phyloP scores from a whole-genome alignment of 2,113 vertebrate species.

The Melanotaenia duboulayi region DNA sequence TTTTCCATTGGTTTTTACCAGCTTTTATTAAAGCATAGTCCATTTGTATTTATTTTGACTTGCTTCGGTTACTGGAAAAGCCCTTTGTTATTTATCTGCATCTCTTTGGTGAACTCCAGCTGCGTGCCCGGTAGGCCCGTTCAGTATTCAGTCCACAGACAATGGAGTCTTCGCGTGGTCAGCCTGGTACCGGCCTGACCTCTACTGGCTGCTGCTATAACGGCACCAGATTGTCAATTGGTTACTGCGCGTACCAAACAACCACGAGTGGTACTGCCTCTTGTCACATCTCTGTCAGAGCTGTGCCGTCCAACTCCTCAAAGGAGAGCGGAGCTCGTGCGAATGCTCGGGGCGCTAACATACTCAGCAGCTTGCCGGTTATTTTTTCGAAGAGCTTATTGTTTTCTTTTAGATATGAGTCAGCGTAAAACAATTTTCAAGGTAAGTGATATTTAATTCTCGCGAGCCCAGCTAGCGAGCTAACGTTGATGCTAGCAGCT shows the following conservation, averaged over 20 bases:
- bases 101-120: too few relatives aligned
- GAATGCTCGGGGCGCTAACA: not conserved
- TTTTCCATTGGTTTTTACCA: too few relatives aligned
- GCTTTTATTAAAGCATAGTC: too few relatives aligned
- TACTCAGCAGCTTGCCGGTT: not conserved
- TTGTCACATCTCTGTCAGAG: slow-evolving; percentile 36
- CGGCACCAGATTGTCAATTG: not conserved
- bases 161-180: not conserved
- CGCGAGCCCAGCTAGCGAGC: slow-evolving; percentile 26
- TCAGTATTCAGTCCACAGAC: not conserved
- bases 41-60: too few relatives aligned
- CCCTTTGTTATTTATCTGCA: too few relatives aligned
- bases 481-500: slow-evolving; percentile 49
- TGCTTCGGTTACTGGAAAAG: too few relatives aligned
- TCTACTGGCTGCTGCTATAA: not conserved
- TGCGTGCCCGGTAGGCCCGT: too few relatives aligned
- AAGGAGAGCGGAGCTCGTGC: not conserved
- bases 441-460: slow-evolving; percentile 57
- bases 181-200: slow-evolving; percentile 1
- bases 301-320: not conserved
- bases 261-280: slow-evolving; percentile 8
- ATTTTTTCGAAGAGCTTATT: slow-evolving; percentile 24
- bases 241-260: slow-evolving; percentile 17
- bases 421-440: slow-evolving; percentile 37
- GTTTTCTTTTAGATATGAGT: slow-evolving; percentile 64